Conservation (phyloP, 2,113 vertebrate genomes). For the Donacobius atricapilla region DNA sequence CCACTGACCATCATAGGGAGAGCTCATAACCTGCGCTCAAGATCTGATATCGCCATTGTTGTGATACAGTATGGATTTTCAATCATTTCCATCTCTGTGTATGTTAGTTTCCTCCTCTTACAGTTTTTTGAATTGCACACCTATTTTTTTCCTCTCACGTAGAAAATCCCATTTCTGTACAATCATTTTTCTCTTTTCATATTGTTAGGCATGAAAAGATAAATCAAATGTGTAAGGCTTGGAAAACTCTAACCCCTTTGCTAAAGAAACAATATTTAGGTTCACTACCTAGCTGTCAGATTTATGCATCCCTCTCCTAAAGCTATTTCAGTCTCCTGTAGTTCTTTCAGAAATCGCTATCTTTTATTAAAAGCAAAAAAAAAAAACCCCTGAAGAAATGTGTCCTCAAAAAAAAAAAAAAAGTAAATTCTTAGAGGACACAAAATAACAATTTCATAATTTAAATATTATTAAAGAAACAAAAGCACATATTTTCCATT, state of each 20-base stretch:
- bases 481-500: background rate
- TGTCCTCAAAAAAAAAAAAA: constrained; percentile 1
- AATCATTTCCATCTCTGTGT: background rate
- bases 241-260: constrained; percentile 18
- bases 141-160: background rate
- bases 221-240: background rate
- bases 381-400: constrained; percentile 2
- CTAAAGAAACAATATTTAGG: constrained; percentile 26
- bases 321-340: constrained; percentile 34
- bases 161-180: background rate
- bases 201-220: background rate
- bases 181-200: background rate
- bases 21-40: background rate
- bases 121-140: background rate
- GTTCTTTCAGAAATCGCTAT: constrained; percentile 33
- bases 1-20: background rate
- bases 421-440: background rate
- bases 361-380: constrained; percentile 48
- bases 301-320: constrained; percentile 44
- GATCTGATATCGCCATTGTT: background rate
- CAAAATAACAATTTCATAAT: background rate
- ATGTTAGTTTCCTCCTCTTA: background rate
- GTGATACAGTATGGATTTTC: background rate
- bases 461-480: constrained; percentile 4
- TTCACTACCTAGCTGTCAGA: constrained; percentile 12